Conservation (phyloP, 2,113 vertebrate genomes). For the Gallinago undulata region DNA sequence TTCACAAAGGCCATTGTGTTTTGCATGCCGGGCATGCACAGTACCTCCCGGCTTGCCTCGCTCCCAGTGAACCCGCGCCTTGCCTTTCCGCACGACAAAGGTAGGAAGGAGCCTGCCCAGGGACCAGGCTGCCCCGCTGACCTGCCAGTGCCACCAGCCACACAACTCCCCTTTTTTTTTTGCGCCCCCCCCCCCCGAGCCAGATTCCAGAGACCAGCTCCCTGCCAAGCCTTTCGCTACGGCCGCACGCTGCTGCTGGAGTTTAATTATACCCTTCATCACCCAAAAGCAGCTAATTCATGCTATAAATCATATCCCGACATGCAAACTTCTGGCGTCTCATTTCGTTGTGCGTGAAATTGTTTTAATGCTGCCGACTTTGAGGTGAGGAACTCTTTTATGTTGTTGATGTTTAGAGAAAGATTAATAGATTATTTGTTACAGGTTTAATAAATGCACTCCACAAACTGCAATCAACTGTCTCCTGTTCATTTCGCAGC, state of each 20-base stretch:
- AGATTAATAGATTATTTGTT: constrained; percentile 63
- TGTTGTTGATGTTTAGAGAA: constrained; percentile 33
- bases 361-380: constrained; percentile 7
- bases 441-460: constrained; percentile 22
- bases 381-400: constrained; percentile 32
- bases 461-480: not conserved
- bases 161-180: not conserved
- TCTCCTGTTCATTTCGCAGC: constrained; percentile 4
- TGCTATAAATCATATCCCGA: not conserved
- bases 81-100: not conserved
- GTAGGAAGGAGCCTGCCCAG: constrained; percentile 8
- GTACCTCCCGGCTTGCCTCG: not conserved
- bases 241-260: not conserved
- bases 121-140: not conserved
- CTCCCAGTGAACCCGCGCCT: not conserved
- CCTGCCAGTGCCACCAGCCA: not conserved
- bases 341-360: not conserved
- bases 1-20: not conserved
- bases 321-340: constrained; percentile 6
- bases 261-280: constrained; percentile 30
- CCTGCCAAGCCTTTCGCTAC: not conserved
- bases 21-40: not conserved
- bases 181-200: not conserved
- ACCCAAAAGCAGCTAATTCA: constrained; percentile 23
- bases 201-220: not conserved